phyloP scores from a whole-genome alignment of 2,888 invertebrate species.

The Petrolisthes manimaculis region DNA sequence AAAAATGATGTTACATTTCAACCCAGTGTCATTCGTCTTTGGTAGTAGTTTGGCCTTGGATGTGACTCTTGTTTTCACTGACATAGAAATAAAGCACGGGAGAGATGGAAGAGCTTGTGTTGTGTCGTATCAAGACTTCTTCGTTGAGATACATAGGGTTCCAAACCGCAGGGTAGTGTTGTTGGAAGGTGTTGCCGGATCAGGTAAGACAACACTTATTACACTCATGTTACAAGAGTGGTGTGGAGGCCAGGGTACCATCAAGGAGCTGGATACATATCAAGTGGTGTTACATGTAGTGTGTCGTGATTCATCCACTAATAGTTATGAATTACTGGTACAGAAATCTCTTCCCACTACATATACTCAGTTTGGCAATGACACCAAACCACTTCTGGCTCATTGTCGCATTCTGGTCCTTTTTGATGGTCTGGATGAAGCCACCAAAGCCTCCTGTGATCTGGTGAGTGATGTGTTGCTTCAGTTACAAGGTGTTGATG shows the following conservation, averaged over 20 bases:
- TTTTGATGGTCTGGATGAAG: constrained; percentile 40
- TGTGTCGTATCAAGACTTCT: neutral
- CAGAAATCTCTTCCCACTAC: constrained; percentile 21
- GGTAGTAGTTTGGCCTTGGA: neutral
- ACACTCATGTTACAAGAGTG: constrained; percentile 22
- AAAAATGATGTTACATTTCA: no score
- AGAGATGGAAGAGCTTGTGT: neutral
- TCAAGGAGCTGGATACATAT: neutral
- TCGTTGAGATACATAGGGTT: neutral
- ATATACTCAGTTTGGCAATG: constrained; percentile 8
- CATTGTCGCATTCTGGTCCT: neutral
- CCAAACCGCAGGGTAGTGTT: neutral
- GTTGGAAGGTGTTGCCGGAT: constrained; percentile 29
- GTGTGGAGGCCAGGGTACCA: neutral
- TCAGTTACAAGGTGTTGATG: neutral
- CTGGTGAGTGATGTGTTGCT: constrained; percentile 24
- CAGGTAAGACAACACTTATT: constrained; percentile 27
- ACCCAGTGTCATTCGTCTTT: constrained; percentile 30
- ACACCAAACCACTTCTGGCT: neutral
- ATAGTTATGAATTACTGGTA: constrained; percentile 3
- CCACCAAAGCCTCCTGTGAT: neutral
- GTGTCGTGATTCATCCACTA: constrained; percentile 16
- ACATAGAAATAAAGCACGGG: constrained; percentile 8
- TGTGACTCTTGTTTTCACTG: constrained; percentile 9
- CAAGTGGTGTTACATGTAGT: constrained; percentile 15